Base-by-base conservation (phyloP, 2,888 invertebrate genomes). In the Clitarchus hookeri region DNA sequence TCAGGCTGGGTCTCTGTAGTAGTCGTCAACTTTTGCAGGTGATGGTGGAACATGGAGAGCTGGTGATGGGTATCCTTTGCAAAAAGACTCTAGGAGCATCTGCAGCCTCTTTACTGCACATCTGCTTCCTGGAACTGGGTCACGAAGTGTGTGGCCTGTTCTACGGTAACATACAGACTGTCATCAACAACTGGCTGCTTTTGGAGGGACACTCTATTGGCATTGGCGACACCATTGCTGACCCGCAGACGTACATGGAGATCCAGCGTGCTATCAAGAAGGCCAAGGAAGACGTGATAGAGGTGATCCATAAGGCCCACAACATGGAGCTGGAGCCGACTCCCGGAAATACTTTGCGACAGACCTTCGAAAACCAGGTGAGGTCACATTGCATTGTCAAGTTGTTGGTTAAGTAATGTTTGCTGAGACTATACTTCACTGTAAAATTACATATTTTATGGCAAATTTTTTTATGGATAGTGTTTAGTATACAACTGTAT, bases 161-260 rank as follows among this genome's bases (percentile, higher is more conserved):
- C 91, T 99, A 99, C 91, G 98, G 99, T 91, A 98, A 99, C 91
- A 99, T 99, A 93, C 99, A 99, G 92, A 99, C 98, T 88, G 98
- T 99, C 13, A 96, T 99, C 89, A 99, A 99, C 91, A 98, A 98
- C 90, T 99, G 99, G 99, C 92, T 99, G 87, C 92, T 99, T 84
- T 92, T 98, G 78, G 99, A 99, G 92, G 99, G 87, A 84, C 87
- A 87, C 85, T 87, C 87, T 25, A 87, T 87, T 54, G 98, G 98
- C 94, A 99, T 99, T 91, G 99, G 98, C 77, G 99, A 99, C 91
- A 99, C 99, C 83, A 99, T 99, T 95, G 99, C 99, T 90, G 99
- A 99, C 96, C 98, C 98, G 86, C 96, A 98, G 91, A 99, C 99
- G 0, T 99, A 99, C 91, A 94, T 96, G 90, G 99, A 99, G 92